A percentile compares a stretch with the other conserved stretches of the same genome.
Conservation (phyloP, 2,797 vertebrate genomes). For the Rallus crepitans region DNA sequence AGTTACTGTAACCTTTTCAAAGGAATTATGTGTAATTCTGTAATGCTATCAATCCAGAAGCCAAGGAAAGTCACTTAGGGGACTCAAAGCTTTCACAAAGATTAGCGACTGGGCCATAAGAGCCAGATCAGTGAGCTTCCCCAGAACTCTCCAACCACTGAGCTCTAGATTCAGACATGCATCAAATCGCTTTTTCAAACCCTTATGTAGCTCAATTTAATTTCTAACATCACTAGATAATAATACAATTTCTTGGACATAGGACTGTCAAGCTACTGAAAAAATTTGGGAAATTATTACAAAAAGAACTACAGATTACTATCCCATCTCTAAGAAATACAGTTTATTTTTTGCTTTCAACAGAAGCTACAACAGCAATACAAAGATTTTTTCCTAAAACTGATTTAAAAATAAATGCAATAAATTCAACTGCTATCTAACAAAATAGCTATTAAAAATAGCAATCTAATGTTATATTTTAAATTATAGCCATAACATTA, state of each 20-base stretch:
- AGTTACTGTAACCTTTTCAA: not conserved
- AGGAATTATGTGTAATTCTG: not conserved
- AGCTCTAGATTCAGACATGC: not conserved
- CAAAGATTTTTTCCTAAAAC: not conserved
- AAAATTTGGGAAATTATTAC: not conserved
- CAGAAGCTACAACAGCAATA: not conserved
- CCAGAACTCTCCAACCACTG: not conserved
- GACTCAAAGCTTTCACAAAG: not conserved
- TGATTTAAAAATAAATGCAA: not conserved
- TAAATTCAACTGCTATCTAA: not conserved
- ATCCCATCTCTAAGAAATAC: not conserved
- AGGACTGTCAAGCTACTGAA: not conserved
- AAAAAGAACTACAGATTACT: not conserved
- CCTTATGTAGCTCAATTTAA: not conserved
- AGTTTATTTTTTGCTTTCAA: not conserved
- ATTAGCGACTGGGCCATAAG: not conserved
- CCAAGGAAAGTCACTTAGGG: not conserved
- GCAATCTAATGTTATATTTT: not conserved
- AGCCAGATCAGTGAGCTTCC: fast-evolving
- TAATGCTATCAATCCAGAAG: not conserved
- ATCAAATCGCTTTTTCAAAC: not conserved
- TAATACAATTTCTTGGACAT: not conserved
- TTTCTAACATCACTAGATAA: not conserved
- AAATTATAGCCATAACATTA: not conserved
- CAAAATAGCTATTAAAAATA: not conserved